phyloP scores from a whole-genome alignment of 2,888 invertebrate species.

The Bhutanitis thaidina region DNA sequence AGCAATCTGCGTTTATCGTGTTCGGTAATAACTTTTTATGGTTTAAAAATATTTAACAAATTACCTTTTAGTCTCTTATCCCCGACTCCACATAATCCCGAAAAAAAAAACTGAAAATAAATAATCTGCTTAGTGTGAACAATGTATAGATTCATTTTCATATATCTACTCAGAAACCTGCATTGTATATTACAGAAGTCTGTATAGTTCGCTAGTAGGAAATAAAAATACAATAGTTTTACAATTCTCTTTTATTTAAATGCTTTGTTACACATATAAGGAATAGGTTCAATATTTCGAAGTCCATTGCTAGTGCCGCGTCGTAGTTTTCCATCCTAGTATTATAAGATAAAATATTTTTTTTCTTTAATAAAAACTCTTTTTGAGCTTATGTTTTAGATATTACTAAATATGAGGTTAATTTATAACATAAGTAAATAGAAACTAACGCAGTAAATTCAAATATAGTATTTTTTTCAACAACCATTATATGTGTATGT shows the following conservation, averaged over 20 bases:
- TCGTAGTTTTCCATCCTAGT: constrained; percentile 4
- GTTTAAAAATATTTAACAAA: too few species aligned
- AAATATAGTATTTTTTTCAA: neutral
- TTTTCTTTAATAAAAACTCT: constrained; percentile 14
- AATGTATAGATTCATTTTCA: too few species aligned
- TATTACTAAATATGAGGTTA: constrained; percentile 1
- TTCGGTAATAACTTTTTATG: too few species aligned
- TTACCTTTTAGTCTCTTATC: too few species aligned
- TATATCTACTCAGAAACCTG: too few species aligned
- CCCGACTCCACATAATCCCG: too few species aligned
- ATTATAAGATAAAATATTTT: neutral
- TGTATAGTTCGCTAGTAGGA: neutral
- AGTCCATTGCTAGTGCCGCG: constrained; percentile 10
- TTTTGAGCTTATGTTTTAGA: constrained; percentile 22
- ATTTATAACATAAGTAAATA: constrained; percentile 12
- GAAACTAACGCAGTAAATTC: neutral
- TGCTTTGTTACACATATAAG: constrained; percentile 2
- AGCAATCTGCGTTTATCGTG: too few species aligned
- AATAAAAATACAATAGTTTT: constrained; percentile 12
- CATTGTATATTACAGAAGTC: too few species aligned
- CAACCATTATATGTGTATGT: constrained; percentile 1
- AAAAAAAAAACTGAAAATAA: too few species aligned
- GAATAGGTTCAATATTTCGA: constrained; percentile 8
- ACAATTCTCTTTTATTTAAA: constrained; percentile 13
- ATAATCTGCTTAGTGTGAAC: too few species aligned